Conservation (phyloP, 2,113 vertebrate species). For the Grantiella picta region DNA sequence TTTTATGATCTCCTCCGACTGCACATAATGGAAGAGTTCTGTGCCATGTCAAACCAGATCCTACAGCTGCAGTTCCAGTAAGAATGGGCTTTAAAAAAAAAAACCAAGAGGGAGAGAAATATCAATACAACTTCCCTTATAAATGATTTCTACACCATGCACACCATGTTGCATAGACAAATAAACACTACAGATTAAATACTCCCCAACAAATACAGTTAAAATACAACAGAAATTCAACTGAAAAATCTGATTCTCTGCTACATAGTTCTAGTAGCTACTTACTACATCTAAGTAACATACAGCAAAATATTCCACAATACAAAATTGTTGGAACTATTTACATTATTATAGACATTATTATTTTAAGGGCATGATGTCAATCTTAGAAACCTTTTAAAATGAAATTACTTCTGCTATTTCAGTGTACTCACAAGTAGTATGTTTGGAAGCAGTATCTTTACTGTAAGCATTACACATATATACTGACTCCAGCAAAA, state of each 20-base stretch:
- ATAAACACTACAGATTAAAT: background rate
- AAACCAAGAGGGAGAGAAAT: background rate
- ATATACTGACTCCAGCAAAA: background rate
- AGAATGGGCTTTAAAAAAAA: slow-evolving; percentile 81
- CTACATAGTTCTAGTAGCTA: background rate
- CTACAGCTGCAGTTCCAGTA: slow-evolving; percentile 82
- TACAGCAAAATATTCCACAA: background rate
- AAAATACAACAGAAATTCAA: background rate
- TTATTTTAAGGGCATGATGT: background rate
- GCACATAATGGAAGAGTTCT: slow-evolving; percentile 89
- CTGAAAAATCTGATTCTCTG: background rate
- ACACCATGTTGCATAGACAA: background rate
- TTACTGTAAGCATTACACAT: background rate
- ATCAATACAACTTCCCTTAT: background rate
- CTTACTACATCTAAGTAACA: background rate
- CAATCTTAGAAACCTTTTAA: background rate
- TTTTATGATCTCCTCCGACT: slow-evolving; percentile 88
- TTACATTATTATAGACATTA: background rate
- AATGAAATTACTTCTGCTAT: background rate
- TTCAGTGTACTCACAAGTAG: background rate
- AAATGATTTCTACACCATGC: background rate
- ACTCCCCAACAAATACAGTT: background rate
- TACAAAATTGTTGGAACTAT: background rate
- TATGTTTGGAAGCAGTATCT: background rate
- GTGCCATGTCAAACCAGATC: slow-evolving; percentile 94